Conservation (phyloP, 2,888 invertebrate genomes). For the Heliconius ethilla region DNA sequence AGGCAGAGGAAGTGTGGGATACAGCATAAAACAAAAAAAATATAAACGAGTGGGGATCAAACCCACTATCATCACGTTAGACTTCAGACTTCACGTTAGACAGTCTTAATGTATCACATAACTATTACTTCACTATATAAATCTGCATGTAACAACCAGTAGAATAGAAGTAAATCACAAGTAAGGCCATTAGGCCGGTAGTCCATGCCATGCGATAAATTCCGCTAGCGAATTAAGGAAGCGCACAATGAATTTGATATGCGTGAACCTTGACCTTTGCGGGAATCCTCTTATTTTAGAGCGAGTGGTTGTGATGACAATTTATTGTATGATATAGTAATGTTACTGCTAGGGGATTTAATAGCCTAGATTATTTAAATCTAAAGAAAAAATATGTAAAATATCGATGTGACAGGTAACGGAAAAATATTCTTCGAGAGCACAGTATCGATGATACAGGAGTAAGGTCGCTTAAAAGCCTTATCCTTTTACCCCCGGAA, state of each 20-base stretch:
- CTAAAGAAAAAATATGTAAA: too few relatives aligned
- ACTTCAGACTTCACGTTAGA: too few relatives aligned
- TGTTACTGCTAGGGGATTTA: neutral
- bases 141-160: neutral
- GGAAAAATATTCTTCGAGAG: too few relatives aligned
- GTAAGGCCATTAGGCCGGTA: neutral
- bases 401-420: too few relatives aligned
- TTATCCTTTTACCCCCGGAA: too few relatives aligned
- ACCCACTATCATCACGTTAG: too few relatives aligned
- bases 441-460: too few relatives aligned
- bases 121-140: neutral
- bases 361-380: neutral
- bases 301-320: neutral
- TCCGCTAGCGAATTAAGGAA: slow-evolving; percentile 18
- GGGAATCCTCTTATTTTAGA: slow-evolving; percentile 9
- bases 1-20: too few relatives aligned
- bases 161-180: slow-evolving; percentile 15
- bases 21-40: neutral
- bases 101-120: too few relatives aligned
- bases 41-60: too few relatives aligned
- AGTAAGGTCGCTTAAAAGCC: too few relatives aligned
- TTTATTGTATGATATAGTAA: neutral
- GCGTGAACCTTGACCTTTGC: slow-evolving; percentile 31
- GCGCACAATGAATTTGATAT: slow-evolving; percentile 30
- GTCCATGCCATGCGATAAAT: slow-evolving; percentile 23